Conservation (phyloP, 1,140 invertebrate species). For the Penaeus chinensis region DNA sequence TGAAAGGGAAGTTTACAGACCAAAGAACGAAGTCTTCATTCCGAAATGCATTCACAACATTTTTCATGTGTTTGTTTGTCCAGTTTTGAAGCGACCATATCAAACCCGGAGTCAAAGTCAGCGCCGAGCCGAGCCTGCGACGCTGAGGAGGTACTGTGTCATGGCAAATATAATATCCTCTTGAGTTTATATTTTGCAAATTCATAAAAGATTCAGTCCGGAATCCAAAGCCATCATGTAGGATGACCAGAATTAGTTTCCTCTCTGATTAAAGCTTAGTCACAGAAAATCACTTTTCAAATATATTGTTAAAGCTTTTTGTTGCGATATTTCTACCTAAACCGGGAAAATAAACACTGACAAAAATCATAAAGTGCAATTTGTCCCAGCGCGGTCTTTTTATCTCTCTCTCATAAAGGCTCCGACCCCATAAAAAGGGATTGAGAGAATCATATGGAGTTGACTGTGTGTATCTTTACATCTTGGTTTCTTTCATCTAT, state of each 20-base stretch:
- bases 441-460: slow-evolving; percentile 59
- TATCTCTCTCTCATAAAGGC: slow-evolving; percentile 49
- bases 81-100: slow-evolving; percentile 36
- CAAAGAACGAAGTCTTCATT: slow-evolving; percentile 39
- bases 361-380: slow-evolving; percentile 42
- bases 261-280: too few species aligned
- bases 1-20: slow-evolving; percentile 46
- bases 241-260: too few species aligned
- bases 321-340: too few species aligned
- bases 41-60: slow-evolving; percentile 49
- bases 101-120: not conserved
- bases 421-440: slow-evolving; percentile 58
- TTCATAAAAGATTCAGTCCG: too few species aligned
- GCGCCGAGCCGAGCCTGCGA: too few species aligned
- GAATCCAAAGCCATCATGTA: too few species aligned
- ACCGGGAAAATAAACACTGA: slow-evolving; percentile 22
- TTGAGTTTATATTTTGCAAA: too few species aligned
- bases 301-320: too few species aligned
- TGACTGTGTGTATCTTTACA: slow-evolving; percentile 58
- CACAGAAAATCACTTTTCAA: too few species aligned
- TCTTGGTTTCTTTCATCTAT: slow-evolving; percentile 56
- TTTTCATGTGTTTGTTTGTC: slow-evolving; percentile 43
- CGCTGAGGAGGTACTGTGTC: too few species aligned
- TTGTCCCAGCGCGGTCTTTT: slow-evolving; percentile 37
- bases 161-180: too few species aligned